Evolutionary conservation across 2,888 invertebrate genomes (phyloP), one percentile per base, ranked within the genome.

Genomic region (Eilema griseolum): DNA sequence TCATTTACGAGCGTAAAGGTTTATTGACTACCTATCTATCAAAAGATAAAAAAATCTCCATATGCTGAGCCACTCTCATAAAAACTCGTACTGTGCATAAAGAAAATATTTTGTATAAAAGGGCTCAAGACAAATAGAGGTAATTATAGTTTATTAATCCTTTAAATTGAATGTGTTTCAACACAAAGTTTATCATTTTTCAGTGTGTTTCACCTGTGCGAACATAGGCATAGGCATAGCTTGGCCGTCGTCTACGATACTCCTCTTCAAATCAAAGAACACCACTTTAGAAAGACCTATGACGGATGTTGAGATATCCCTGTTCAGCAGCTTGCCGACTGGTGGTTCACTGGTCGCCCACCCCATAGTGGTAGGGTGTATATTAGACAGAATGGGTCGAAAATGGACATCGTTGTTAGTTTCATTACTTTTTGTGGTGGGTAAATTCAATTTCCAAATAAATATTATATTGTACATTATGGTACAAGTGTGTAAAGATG

Each of bases 321-420:
- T 93, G 0, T 83, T 92, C 26, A 89, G 91, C 0, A 90, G 91
- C 65, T 76, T 94, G 2, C 88, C 92, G 0, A 88, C 90, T 0
- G 5, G 57, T 16, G 68, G 63, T 1, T 57, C 57, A 3, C 3
- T 68, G 12, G 7, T 92, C 31, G 83, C 85, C 5, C 91, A 88
- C 0, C 93, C 92, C 60, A 89, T 61, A 0, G n/a, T 62, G 23
- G 78, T 84, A 1, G 89, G 89, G 0, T 65, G 83, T 12, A 26
- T 87, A 0, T 26, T 93, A 62, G 92, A 92, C 61, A 78, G 70
- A 0, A 33, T 93, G 11, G 93, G 93, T 3, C 83, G 92, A 33
- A 93, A 92, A 73, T 81, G 83, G 2, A 83, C 84, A 11, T 76
- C 86, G 2, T 74, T 92, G 0, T 3, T 85, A 3, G 80, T 82